phyloP scores from a whole-genome alignment of 2,113 vertebrate genomes.

The Sceloporus tristichus region DNA sequence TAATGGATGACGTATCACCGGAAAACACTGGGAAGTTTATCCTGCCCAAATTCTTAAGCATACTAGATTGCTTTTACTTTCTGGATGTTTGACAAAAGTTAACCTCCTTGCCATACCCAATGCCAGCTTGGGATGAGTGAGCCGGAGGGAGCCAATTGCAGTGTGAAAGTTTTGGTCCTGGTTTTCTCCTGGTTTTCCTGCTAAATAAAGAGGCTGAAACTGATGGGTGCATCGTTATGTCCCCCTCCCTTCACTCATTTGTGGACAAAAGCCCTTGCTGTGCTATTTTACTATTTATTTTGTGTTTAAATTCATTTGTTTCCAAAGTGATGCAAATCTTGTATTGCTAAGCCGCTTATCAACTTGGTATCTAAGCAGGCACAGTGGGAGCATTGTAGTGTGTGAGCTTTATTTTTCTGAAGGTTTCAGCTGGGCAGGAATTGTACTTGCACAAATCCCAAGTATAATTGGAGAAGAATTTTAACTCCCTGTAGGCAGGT shows the following conservation, averaged over 20 bases:
- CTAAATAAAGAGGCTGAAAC: not conserved
- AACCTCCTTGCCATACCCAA: not conserved
- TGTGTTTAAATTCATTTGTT: constrained; percentile 12
- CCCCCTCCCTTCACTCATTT: not conserved
- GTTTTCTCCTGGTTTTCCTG: too few species aligned
- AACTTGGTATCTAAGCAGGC: not conserved
- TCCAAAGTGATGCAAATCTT: constrained; percentile 34
- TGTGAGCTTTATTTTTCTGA: not conserved
- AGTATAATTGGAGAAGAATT: constrained; percentile 34
- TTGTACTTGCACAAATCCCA: constrained; percentile 23
- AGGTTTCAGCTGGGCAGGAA: constrained; percentile 35
- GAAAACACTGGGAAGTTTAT: not conserved
- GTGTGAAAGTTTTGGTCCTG: not conserved
- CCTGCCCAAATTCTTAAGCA: not conserved
- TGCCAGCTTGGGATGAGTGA: not conserved
- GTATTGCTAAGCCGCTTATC: constrained; percentile 24
- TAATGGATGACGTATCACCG: not conserved
- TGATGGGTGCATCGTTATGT: not conserved
- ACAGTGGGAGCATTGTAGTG: not conserved
- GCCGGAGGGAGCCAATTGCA: not conserved
- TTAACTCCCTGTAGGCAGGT: constrained; percentile 15
- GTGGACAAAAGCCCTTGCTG: not conserved
- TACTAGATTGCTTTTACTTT: constrained; percentile 30
- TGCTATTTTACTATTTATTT: not conserved
- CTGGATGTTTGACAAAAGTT: not conserved